phyloP scores from a whole-genome alignment of 2,113 vertebrate species.

The Peucedramus taeniatus region DNA sequence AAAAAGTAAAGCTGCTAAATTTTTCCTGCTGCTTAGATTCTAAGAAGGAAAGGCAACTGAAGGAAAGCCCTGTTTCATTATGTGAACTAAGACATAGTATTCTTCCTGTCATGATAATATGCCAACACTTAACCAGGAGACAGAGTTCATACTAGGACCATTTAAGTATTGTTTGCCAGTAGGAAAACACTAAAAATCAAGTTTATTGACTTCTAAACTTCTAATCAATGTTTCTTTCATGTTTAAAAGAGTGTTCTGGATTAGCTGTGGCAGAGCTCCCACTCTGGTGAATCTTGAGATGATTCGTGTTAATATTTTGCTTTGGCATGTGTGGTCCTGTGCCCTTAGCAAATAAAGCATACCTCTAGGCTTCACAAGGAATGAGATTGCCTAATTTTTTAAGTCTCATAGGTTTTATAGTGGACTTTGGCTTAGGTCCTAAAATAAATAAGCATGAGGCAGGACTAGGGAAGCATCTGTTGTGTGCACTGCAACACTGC shows the following conservation, averaged over 20 bases:
- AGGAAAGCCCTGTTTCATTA: neutral
- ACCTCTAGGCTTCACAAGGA: neutral
- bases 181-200: neutral
- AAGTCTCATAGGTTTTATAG: neutral
- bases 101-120: neutral
- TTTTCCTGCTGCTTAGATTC: neutral
- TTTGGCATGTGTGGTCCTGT: neutral
- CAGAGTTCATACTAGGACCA: neutral
- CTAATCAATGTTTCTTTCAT: neutral
- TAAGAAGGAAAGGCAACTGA: neutral
- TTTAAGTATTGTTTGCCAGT: neutral
- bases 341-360: neutral
- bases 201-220: neutral
- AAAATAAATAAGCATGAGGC: neutral
- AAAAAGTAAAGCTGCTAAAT: neutral
- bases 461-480: neutral
- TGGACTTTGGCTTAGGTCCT: neutral
- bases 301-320: neutral
- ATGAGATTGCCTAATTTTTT: neutral
- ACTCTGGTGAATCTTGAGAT: neutral
- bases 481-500: neutral
- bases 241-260: neutral
- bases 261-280: neutral
- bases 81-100: neutral
- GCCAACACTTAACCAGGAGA: neutral